phyloP scores from a whole-genome alignment of 2,888 invertebrate species.

The Amphiduros pacificus region DNA sequence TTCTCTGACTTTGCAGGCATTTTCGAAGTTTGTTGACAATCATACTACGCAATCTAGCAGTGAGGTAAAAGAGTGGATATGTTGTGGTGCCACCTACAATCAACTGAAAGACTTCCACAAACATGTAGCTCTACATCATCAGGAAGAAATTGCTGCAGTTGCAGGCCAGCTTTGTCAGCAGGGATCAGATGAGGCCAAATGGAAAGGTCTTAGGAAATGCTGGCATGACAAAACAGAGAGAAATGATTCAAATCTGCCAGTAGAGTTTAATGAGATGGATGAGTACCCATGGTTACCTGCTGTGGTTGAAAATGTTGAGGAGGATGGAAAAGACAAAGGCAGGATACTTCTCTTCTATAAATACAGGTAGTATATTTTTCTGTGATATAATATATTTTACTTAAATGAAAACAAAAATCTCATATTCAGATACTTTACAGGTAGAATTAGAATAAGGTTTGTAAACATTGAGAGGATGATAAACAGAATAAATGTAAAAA shows the following conservation, averaged over 20 bases:
- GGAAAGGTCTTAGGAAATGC: background rate
- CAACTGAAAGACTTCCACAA: conserved; percentile 8
- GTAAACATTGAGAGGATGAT: background rate
- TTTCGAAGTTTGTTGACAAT: conserved; percentile 5
- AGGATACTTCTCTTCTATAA: conserved; percentile 17
- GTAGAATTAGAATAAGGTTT: too few relatives aligned
- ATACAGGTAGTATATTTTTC: conserved; percentile 8
- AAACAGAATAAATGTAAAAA: background rate
- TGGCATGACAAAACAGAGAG: background rate
- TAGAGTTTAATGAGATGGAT: background rate
- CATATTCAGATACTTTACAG: background rate
- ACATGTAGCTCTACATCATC: conserved; percentile 5
- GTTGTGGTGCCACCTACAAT: conserved; percentile 2
- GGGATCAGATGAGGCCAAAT: conserved; percentile 12
- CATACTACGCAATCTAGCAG: background rate
- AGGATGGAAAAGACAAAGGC: background rate
- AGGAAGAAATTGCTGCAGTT: background rate
- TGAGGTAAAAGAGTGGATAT: background rate
- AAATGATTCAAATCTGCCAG: background rate
- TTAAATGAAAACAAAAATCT: background rate
- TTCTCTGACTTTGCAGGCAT: conserved; percentile 13
- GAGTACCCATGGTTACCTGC: conserved; percentile 10
- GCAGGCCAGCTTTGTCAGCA: background rate
- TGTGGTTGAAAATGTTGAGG: background rate
- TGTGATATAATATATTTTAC: background rate